Base-by-base conservation (phyloP, 2,888 invertebrate genomes). In the Caenorhabditis sp. region DNA sequence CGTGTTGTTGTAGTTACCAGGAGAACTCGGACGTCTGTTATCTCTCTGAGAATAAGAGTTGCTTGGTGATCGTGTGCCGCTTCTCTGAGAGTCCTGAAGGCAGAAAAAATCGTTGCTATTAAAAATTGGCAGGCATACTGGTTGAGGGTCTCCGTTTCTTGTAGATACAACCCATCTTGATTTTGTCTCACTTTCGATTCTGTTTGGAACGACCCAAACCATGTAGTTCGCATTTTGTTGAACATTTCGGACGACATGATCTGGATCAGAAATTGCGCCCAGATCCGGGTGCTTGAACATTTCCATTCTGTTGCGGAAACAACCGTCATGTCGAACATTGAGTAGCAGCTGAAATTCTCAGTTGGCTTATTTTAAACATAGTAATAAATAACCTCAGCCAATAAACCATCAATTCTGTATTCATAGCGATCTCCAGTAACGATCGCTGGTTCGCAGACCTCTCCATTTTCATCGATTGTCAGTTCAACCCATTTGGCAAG, bases 401-500 rank as follows among this genome's bases (percentile, higher is more conserved):
- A 12, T 26, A 14, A 10, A 1, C 26, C 26, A 2, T 26, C 10
- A 2, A 2, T 47, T 19, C n/a, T 26, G 54, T 24, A 26, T 12
- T 26, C 26, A 10, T 47, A 47, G 19, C 47, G 47, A 47, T 54
- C 19, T 19, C 54, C 4, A 54, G 26, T 54, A 26, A 26, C 26
- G 19, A 6, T 12, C 54, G 14, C 19, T 19, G 49, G 49, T 7
- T 22, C 49, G 61, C 61, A 35, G 19, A 22, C 61, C 14, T 22
- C 22, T 2, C 14, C 22, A 12, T 19, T 8, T 19, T 61, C 41
- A 41, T 61, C 61, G 14, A 54, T 1, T 14, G 16, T 54, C 1
- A 68, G 16, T 10, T 38, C 54, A 22, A 68, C 49, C 68, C 68
- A 68, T 68, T n/a, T 68, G 2, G 16, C 35, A 16, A 68, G 31